Evolutionary conservation across 2,888 invertebrate genomes (phyloP), one percentile per base, ranked within the genome.

Genomic region (Allygus modestus): DNA sequence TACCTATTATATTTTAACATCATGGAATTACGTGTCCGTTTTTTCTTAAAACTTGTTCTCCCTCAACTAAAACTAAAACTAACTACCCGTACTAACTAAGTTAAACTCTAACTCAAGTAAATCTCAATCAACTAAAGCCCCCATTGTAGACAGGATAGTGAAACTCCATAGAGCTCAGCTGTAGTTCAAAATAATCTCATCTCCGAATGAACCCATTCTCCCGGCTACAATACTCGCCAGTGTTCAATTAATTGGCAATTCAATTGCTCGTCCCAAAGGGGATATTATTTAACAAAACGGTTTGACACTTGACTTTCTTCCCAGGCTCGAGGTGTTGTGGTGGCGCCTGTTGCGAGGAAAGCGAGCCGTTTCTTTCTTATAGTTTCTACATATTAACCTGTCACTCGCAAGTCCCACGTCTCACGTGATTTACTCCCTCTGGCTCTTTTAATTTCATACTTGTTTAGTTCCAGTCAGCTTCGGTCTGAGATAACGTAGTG

Each of bases 371-470:
- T 37, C 33, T 20, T 17, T 37, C 20, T n/a, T 73, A n/a, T 11
- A 43, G 37, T 73, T 73, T 73, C 73, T 73, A 73, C 73, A 73
- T 73, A 73, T 73, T 41, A 73, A 73, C 73, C 43, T 73, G 73
- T 73, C 73, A 73, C 73, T n/a, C 33, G 69, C 33, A n/a, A n/a
- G n/a, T n/a, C 33, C 7, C 69, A 31, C 23, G 65, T 65, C 31
- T 65, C 65, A 26, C 28, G 31, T 26, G 65, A 12, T 65, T 65
- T 65, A 65, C 28, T 31, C 26, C 65, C 65, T 23, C 9, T 31
- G 31, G 31, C 28, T 65, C 17, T 65, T 65, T 31, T 65, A 65
- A 65, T 65, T 65, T 65, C 65, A 65, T 17, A 31, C 28, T 65
- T 28, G 31, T 28, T 31, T 65, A 65, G 28, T 2, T 65, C 28